phyloP scores from a whole-genome alignment of 2,113 vertebrate genomes.

The Ursus arctos region DNA sequence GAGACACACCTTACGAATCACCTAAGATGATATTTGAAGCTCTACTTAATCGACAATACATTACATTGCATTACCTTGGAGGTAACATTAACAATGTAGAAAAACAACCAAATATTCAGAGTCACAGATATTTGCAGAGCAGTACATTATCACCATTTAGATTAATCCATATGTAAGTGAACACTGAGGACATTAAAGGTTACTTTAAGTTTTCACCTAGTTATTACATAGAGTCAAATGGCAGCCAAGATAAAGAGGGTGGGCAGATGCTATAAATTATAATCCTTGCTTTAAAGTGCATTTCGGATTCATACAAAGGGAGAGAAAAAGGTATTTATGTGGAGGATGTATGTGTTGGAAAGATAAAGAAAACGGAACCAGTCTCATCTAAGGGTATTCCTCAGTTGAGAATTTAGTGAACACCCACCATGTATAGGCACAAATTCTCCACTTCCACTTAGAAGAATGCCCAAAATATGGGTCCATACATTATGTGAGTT shows the following conservation, averaged over 20 bases:
- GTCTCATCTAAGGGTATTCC: not conserved
- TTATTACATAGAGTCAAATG: not conserved
- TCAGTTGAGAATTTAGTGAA: not conserved
- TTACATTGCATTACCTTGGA: not conserved
- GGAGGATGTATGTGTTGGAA: not conserved
- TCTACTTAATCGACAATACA: not conserved
- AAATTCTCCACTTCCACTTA: not conserved
- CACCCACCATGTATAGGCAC: not conserved
- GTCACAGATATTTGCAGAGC: not conserved
- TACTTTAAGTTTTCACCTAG: not conserved
- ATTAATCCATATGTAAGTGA: not conserved
- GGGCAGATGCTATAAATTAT: not conserved
- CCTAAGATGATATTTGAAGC: not conserved
- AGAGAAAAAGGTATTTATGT: not conserved
- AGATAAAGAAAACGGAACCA: not conserved
- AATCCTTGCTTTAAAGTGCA: not conserved
- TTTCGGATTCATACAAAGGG: not conserved
- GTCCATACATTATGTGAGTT: not conserved
- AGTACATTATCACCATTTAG: not conserved
- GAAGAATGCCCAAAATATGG: not conserved
- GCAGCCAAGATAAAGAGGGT: not conserved
- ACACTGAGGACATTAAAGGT: not conserved
- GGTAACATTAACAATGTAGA: not conserved
- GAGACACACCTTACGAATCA: not conserved
- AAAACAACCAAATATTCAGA: constrained; percentile 17